Evolutionary conservation across 2,888 invertebrate species (phyloP), one percentile per base, ranked within the genome.

Genomic region (Griposia aprilina): DNA sequence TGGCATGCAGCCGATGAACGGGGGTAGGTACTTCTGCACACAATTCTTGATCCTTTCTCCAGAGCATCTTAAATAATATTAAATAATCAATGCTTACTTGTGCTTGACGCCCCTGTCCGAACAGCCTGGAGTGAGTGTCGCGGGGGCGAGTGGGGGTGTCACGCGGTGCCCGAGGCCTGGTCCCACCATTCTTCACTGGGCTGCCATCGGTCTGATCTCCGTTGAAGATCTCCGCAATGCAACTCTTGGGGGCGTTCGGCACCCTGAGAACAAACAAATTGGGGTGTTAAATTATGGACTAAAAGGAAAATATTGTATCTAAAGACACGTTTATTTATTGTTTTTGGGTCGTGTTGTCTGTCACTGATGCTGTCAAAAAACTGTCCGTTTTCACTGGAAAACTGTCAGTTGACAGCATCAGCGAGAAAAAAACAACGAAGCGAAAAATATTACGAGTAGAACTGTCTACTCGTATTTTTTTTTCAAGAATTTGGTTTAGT

Each of bases 41-140:
- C n/a, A 2, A 23, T 68, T 2, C 23, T 68, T 23, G 50, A 30
- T 52, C 10, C 23, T 36, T 36, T 36, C 23, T 52, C 68, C 52
- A 10, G 23, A 36, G 23, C 6, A 17, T 68, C n/a, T 1, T n/a
- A 41, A 7, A 20, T 11, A 13, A n/a, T 4, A 11, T 23, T 15
- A 23, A 23, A 60, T 41, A 76, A 63, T 63, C n/a, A 41, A 36
- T 70, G 62, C 85, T 82, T 85, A 85, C 85, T 74, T 85, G 82
- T 70, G 71, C 5, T 74, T 82, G 86, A 72, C 90, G 76, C 80
- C 94, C 94, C 93, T 96, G 96, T 90, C 97, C 97, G 90, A 97
- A 97, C 87, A 97, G 97, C 81, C 97, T 94, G 90, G 97, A 97
- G 96, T 97, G 97, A 30, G 97, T 97, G 94, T 97, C 97, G 86